A percentile compares a stretch with the other conserved stretches of the same genome.
Evolutionary conservation across 2,888 invertebrate genomes (phyloP).

Genomic region (Sphaerophoria rueppellii): DNA sequence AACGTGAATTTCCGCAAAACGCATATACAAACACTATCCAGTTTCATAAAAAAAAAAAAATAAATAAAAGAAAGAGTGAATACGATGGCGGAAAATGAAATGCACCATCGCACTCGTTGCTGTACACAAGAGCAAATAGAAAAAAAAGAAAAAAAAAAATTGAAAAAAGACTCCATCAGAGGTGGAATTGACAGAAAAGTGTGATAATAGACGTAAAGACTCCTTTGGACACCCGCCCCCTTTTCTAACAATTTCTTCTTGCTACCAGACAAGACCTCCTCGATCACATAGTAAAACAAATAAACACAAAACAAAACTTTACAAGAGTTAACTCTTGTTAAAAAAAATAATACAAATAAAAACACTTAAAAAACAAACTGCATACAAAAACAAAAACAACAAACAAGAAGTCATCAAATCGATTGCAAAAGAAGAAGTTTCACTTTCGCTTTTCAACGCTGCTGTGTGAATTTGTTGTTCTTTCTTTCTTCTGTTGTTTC

Average conservation of each 20-base stretch:
- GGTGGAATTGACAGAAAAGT: conserved; percentile 56
- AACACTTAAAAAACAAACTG: conserved; percentile 28
- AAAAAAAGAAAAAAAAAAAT: conserved; percentile 66
- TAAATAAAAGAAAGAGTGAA: conserved; percentile 82
- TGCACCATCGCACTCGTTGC: conserved; percentile 53
- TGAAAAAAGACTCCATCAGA: conserved; percentile 64
- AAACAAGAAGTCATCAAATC: conserved; percentile 56
- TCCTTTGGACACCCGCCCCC: background rate
- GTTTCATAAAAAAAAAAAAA: conserved; percentile 77
- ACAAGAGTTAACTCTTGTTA: conserved; percentile 19
- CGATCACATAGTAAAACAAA: conserved; percentile 56
- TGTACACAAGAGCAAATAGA: conserved; percentile 49
- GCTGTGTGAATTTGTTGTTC: conserved; percentile 32
- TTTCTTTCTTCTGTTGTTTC: conserved; percentile 44
- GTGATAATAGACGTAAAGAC: conserved; percentile 64
- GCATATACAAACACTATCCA: conserved; percentile 34
- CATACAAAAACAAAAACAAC: conserved; percentile 74
- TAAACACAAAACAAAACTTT: conserved; percentile 37
- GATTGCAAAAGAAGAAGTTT: conserved; percentile 80
- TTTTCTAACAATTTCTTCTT: background rate
- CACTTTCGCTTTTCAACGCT: conserved; percentile 80
- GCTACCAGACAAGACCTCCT: conserved; percentile 23
- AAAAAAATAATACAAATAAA: conserved; percentile 19
- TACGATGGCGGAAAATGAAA: conserved; percentile 81
- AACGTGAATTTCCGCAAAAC: conserved; percentile 66